These are phyloP conservation scores for Macrosoma leucophasiata DNA, from an alignment of 2,888 invertebrate genomes.

Conservation along the genomic window DNA sequence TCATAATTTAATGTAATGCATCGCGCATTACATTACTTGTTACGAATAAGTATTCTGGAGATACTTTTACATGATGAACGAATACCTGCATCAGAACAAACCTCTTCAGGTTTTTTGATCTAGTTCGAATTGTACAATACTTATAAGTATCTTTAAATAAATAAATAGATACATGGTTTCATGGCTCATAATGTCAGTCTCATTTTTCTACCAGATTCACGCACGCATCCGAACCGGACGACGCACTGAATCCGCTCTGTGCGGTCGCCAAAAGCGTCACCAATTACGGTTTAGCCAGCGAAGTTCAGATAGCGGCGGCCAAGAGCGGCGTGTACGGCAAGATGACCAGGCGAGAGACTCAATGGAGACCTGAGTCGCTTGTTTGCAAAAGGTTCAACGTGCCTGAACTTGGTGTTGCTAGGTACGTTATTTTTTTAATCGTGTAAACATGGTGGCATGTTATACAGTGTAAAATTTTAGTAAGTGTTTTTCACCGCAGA, in stretches of 20 bases:
- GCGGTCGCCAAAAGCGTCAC: conserved; percentile 47
- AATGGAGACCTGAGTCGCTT: conserved; percentile 90
- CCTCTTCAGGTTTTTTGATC: no score
- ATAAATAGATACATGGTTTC: no score
- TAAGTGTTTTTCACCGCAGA: no score
- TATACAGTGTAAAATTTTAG: background rate
- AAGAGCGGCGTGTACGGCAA: conserved; percentile 85
- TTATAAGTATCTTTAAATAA: no score
- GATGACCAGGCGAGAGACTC: conserved; percentile 78
- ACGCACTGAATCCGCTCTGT: conserved; percentile 47
- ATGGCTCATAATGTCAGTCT: no score
- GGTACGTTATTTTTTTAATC: conserved; percentile 30
- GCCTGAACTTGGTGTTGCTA: conserved; percentile 82
- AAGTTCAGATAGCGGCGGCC: conserved; percentile 79
- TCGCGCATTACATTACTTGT: no score
- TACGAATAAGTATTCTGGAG: no score
- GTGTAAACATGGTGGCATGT: background rate
- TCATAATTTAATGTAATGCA: no score
- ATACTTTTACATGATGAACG: no score
- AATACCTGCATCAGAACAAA: no score
- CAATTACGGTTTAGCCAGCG: conserved; percentile 57
- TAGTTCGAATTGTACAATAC: no score
- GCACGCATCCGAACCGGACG: conserved; percentile 58
- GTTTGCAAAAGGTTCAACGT: conserved; percentile 96
- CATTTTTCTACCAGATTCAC: no score